Percentiles rank a stretch among this genome's conserved stretches.
Evolutionary conservation across 2,888 invertebrate species (phyloP).

Genomic region (Noctua comes): DNA sequence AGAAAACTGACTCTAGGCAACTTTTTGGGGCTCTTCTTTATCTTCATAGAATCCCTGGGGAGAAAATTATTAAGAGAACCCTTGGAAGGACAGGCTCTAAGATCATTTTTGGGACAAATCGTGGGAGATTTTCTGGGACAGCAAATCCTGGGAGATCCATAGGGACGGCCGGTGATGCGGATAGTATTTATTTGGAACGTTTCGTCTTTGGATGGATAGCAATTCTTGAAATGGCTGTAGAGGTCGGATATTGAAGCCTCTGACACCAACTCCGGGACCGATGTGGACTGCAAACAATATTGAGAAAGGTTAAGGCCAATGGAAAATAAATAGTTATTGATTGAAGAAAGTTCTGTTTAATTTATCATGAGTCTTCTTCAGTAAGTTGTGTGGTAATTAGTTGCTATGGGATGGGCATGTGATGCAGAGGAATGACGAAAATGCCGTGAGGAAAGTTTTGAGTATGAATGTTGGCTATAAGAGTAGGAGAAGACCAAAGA

Average conservation of each 20-base stretch:
- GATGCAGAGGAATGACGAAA: background rate
- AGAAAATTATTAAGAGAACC: conserved; percentile 10
- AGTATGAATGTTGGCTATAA: background rate
- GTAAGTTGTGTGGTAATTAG: background rate
- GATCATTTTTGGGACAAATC: background rate
- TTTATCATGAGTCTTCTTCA: background rate
- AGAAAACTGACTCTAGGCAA: background rate
- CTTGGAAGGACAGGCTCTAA: background rate
- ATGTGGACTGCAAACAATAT: conserved; percentile 49
- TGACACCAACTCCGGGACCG: conserved; percentile 56
- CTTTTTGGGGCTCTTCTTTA: background rate
- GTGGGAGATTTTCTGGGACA: background rate
- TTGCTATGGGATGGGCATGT: background rate
- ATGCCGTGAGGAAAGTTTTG: background rate
- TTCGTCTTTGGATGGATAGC: conserved; percentile 24
- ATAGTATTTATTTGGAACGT: conserved; percentile 10
- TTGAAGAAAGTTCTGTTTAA: background rate
- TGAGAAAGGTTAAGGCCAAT: background rate
- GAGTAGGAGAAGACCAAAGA: background rate
- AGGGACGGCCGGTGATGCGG: background rate
- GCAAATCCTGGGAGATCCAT: background rate
- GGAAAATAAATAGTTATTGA: background rate
- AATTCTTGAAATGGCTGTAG: conserved; percentile 24
- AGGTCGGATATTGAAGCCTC: conserved; percentile 53
- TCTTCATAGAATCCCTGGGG: conserved; percentile 13